phyloP scores from a whole-genome alignment of 2,888 invertebrate species.

The Allophyes oxyacanthae region DNA sequence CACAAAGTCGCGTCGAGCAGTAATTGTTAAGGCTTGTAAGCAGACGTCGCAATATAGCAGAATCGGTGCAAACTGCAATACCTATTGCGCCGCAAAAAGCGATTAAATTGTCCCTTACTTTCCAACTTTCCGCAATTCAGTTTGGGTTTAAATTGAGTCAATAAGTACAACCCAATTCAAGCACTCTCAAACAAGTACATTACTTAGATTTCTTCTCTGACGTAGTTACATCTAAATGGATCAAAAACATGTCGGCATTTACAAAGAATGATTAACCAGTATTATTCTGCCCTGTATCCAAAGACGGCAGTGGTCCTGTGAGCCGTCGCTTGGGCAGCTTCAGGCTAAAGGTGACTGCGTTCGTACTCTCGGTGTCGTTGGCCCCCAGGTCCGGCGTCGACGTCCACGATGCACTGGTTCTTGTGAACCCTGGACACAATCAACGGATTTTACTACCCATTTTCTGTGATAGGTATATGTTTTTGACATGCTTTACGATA shows the following conservation, averaged over 20 bases:
- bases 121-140: too few species aligned
- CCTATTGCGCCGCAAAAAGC: too few species aligned
- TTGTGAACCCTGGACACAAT: slow-evolving; percentile 77
- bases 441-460: background rate
- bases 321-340: slow-evolving; percentile 91
- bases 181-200: background rate
- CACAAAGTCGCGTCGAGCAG: too few species aligned
- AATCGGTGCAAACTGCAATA: too few species aligned
- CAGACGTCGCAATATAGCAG: too few species aligned
- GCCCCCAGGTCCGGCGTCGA: slow-evolving; percentile 95
- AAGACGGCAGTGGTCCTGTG: slow-evolving; percentile 87
- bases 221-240: background rate
- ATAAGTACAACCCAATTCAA: too few species aligned
- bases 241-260: background rate
- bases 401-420: slow-evolving; percentile 92
- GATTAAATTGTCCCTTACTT: too few species aligned
- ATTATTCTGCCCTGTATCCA: slow-evolving; percentile 87
- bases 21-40: too few species aligned
- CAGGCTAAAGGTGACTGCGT: slow-evolving; percentile 91
- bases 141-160: too few species aligned
- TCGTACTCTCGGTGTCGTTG: slow-evolving; percentile 88
- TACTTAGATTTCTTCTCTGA: background rate
- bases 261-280: slow-evolving; percentile 53
- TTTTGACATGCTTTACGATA: too few species aligned
- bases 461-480: too few species aligned